A percentile compares a stretch with the other conserved stretches of the same genome.
phyloP scores from a whole-genome alignment of 2,797 vertebrate species.

The Pachyuromys duprasi region DNA sequence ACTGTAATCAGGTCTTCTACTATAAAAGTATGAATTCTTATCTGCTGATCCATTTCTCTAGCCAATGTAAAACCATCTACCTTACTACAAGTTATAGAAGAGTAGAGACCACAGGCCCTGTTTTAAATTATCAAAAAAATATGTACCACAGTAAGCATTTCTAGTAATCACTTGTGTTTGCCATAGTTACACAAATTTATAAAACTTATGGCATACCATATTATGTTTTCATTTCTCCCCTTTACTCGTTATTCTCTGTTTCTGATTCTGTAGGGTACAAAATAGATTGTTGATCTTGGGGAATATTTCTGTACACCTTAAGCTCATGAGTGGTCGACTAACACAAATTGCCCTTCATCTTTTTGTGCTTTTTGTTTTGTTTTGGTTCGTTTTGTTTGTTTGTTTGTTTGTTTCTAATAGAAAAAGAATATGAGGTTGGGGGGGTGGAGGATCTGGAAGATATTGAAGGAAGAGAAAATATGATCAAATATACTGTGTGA shows the following conservation, averaged over 20 bases:
- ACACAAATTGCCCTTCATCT: neutral
- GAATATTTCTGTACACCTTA: neutral
- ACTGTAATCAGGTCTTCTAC: too few relatives aligned
- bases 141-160: neutral
- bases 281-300: neutral
- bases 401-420: neutral
- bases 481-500: neutral
- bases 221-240: neutral
- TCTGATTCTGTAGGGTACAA: neutral
- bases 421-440: neutral
- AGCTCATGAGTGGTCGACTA: neutral
- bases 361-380: neutral
- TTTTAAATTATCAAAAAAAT: neutral
- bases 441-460: neutral
- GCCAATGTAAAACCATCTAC: neutral
- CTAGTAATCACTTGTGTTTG: neutral
- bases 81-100: neutral
- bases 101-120: neutral
- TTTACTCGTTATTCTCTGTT: neutral
- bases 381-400: neutral
- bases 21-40: neutral
- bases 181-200: neutral
- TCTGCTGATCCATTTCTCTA: neutral
- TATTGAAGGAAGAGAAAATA: neutral
- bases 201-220: neutral